Base-by-base conservation (phyloP, 2,113 vertebrate species). In the Benitochromis conjunctus region DNA sequence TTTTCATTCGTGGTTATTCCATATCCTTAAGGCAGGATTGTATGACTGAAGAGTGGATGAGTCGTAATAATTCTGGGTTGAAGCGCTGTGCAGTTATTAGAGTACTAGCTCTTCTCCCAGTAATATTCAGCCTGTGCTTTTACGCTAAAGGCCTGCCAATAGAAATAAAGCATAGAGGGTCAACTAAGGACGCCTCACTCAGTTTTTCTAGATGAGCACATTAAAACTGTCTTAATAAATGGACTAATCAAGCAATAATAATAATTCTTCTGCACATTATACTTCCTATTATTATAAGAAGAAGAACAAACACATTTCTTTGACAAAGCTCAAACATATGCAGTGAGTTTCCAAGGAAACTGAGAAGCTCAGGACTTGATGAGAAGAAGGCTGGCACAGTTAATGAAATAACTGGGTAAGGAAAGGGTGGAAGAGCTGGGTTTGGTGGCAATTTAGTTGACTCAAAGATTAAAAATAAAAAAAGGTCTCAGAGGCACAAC, bases 11-110 rank as follows among this genome's bases (percentile, higher is more conserved):
- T 48, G 41, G 64, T 56, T 90, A 82, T 81, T 86, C 54, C 66
- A 62, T 74, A 58, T 60, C 86, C 86, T 84, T 74, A 51, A 83
- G 92, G 86, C 81, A 66, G 60, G 85, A 88, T 64, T 84, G 81
- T 69, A 46, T 7, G 19, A 76, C 46, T 66, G 66, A 91, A 85
- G 87, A 88, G 82, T 86, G 77, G 55, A 64, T 90, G 86, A 91
- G 24, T 88, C 66, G 76, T 38, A 88, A 87, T 91, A 80, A 81
- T 87, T 86, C 78, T 81, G 54, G 69, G 51, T 16, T 81, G 66
- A 85, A 88, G 83, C 24, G 2, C 31, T 6, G 9, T 55, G 88
- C 82, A 87, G 34, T 91, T 87, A 89, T 90, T 69, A 74, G 83
- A 89, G 54, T 58, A 60, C 9, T 41, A 58, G 55, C 21, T 87